Base-by-base conservation (phyloP, 2,888 invertebrate species). In the Cephalotes varians region DNA sequence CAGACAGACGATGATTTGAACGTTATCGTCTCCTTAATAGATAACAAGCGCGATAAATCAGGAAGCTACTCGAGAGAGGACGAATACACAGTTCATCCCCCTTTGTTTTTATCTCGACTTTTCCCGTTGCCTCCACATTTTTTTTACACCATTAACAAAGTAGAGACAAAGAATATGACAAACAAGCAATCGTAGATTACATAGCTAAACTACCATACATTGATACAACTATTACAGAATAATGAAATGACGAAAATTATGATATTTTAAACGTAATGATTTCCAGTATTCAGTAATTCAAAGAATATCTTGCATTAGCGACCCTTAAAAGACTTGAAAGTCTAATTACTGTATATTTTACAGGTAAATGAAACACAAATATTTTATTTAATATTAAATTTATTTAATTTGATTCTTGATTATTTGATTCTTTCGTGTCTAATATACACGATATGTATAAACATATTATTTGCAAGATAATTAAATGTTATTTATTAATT, bases 21-120 rank as follows among this genome's bases (percentile, higher is more conserved):
- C 79, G 31, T 40, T 54, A 44, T 67, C 37, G 21, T 65, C 62
- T 49, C 12, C n/a, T 58, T 65, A 56, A 47, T 64, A 65, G 76
- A 74, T 65, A 67, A 79, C 49, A 51, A 71, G 28, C 6, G 21
- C 44, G 56, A 79, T 44, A 31, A 58, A 79, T 25, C n/a, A 44
- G 18, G 31, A 37, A 69, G n/a, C 6, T 56, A 18, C 3, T 72
- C 28, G 6, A 5, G 28, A 64, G 10, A n/a, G 28, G 7, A 10
- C 18, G 7, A n/a, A 44, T 21, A 44, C n/a, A 0, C n/a, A 0
- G 37, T 65, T 51, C 7, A 56, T 37, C 12, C 9, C n/a, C 2
- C n/a, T 65, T 76, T 40, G 44, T 34, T 44, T 54, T 73, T n/a
- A 51, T 37, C 25, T 40, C 1, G 25, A 12, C 10, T 21, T 18